Conservation (phyloP, 1,140 invertebrate species). For the Drosophila novamexicana region DNA sequence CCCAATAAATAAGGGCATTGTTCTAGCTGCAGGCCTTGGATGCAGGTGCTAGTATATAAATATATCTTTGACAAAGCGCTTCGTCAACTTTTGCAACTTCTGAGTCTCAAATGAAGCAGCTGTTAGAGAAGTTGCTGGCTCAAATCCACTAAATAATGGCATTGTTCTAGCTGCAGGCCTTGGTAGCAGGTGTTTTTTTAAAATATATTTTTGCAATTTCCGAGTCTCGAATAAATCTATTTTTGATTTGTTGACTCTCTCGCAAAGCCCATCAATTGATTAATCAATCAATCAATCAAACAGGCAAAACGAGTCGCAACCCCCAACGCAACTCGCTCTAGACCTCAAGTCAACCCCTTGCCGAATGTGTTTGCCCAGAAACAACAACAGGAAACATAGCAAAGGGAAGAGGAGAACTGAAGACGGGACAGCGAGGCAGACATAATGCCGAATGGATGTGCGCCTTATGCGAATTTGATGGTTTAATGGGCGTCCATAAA, state of each 20-base stretch:
- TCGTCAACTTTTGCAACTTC: no score
- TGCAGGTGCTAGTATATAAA: no score
- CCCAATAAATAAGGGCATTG: no score
- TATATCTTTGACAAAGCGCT: no score
- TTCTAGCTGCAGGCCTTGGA: no score
- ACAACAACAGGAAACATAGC: slow-evolving; percentile 9
- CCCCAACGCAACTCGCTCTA: neutral
- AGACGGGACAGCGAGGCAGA: neutral
- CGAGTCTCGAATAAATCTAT: neutral
- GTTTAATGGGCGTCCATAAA: slow-evolving; percentile 60
- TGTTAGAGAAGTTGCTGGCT: no score
- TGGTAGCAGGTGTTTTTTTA: neutral
- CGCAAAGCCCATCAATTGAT: slow-evolving; percentile 33
- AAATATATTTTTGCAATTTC: neutral
- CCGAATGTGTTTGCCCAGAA: slow-evolving; percentile 23
- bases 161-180: no score
- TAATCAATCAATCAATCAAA: slow-evolving; percentile 37
- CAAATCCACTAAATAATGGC: no score
- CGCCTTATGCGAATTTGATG: slow-evolving; percentile 63
- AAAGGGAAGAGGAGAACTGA: neutral
- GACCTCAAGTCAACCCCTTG: slow-evolving; percentile 27
- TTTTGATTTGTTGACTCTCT: neutral
- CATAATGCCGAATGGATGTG: slow-evolving; percentile 45
- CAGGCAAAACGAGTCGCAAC: slow-evolving; percentile 20
- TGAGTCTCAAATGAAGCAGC: no score